Evolutionary conservation across 2,797 vertebrate genomes (phyloP).

Genomic region (Cyclura pinguis): DNA sequence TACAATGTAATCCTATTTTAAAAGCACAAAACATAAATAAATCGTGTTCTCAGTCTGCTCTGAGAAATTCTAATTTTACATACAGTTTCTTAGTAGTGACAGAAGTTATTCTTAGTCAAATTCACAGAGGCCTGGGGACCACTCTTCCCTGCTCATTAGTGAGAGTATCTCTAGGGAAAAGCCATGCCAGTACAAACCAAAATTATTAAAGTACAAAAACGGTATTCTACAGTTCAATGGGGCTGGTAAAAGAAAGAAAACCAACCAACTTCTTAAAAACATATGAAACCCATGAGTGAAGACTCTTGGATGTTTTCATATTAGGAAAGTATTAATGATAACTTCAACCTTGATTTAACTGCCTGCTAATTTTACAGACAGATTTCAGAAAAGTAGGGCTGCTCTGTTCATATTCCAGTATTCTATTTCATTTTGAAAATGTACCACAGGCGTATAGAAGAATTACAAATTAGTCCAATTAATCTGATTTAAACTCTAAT

Average conservation of each 20-base stretch:
- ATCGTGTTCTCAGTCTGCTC: conserved; percentile 39
- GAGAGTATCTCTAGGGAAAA: conserved; percentile 26
- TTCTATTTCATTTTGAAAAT: neutral
- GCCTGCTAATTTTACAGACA: neutral
- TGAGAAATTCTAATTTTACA: conserved; percentile 53
- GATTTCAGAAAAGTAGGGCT: neutral
- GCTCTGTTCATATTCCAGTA: neutral
- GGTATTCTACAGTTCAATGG: neutral
- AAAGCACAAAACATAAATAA: conserved; percentile 35
- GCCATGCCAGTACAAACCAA: conserved; percentile 1
- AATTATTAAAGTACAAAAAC: conserved; percentile 28
- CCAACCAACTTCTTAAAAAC: neutral
- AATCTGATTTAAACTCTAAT: neutral
- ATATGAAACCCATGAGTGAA: neutral
- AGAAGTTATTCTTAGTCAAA: conserved; percentile 37
- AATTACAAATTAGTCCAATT: neutral
- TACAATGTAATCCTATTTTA: conserved; percentile 37
- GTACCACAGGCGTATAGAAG: neutral
- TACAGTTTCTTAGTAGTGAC: conserved; percentile 29
- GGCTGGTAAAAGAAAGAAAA: neutral
- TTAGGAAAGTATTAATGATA: neutral
- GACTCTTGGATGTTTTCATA: neutral
- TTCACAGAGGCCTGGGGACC: conserved; percentile 26
- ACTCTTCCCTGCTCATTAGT: conserved; percentile 31
- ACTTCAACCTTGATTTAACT: neutral